Conservation (phyloP, 2,113 vertebrate genomes). For the Ivindomyrus marchei region DNA sequence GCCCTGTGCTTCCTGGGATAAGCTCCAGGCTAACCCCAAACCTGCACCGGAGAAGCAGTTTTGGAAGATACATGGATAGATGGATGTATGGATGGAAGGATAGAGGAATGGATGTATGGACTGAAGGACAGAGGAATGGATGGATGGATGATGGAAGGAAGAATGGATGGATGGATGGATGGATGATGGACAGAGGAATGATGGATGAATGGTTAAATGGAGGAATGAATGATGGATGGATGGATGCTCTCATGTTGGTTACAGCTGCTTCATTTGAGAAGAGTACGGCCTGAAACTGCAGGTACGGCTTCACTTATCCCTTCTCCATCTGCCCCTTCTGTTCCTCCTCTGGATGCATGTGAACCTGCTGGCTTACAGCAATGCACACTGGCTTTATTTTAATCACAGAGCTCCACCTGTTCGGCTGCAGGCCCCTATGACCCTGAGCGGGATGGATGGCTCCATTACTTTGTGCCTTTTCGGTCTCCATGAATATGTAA, state of each 20-base stretch:
- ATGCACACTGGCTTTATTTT: background rate
- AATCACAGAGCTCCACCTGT: background rate
- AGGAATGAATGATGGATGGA: background rate
- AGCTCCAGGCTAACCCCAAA: background rate
- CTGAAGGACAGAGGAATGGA: background rate
- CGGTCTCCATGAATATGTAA: background rate
- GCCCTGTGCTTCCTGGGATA: background rate
- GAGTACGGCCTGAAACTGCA: background rate
- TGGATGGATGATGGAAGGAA: background rate
- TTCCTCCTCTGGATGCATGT: background rate
- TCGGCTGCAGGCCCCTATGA: background rate
- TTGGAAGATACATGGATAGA: background rate
- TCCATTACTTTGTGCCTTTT: background rate
- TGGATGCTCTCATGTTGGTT: background rate
- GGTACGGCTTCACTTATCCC: background rate
- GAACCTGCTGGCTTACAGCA: background rate
- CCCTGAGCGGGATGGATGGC: background rate
- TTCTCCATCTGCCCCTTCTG: background rate
- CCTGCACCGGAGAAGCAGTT: background rate
- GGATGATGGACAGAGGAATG: background rate
- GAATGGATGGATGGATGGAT: background rate
- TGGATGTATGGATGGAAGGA: background rate
- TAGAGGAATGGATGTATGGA: background rate
- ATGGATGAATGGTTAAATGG: background rate
- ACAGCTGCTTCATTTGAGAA: background rate